Conservation (phyloP, 2,797 vertebrate species). For the Myoxocephalus aenaeus region DNA sequence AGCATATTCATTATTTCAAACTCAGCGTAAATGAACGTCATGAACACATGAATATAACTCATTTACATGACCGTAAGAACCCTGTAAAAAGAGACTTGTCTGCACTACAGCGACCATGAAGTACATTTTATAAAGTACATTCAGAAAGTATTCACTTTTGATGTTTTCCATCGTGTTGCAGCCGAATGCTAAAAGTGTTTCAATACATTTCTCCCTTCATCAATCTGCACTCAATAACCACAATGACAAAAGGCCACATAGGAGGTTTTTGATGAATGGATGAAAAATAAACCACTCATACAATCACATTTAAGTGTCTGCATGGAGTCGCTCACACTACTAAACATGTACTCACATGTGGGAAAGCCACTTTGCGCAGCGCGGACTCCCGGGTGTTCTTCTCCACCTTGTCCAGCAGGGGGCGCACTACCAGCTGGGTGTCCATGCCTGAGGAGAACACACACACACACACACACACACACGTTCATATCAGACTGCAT, state of each 20-base stretch:
- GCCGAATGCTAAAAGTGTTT: too few species aligned
- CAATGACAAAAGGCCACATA: not conserved
- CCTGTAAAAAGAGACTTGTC: too few species aligned
- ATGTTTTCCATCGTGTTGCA: not conserved
- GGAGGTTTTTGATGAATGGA: too few species aligned
- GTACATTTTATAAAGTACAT: not conserved
- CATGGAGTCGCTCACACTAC: rapidly evolving
- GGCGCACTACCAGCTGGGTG: conserved; percentile 91
- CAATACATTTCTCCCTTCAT: too few species aligned
- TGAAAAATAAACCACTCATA: not conserved
- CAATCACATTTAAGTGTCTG: not conserved
- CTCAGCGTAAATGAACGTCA: too few species aligned
- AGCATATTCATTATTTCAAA: too few species aligned
- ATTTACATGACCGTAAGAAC: too few species aligned
- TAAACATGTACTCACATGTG: conserved; percentile 87
- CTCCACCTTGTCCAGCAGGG: conserved; percentile 91
- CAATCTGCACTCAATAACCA: too few species aligned
- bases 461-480: not conserved
- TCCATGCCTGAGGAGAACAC: conserved; percentile 87
- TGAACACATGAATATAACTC: too few species aligned
- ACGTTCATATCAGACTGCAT: too few species aligned
- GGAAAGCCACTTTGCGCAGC: conserved; percentile 88
- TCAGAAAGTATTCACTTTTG: not conserved
- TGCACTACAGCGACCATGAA: too few species aligned
- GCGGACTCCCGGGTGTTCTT: conserved; percentile 85